Percentiles rank a stretch among this genome's conserved stretches.
phyloP scores from a whole-genome alignment of 1,140 invertebrate genomes.

The Trichonephila inaurata region DNA sequence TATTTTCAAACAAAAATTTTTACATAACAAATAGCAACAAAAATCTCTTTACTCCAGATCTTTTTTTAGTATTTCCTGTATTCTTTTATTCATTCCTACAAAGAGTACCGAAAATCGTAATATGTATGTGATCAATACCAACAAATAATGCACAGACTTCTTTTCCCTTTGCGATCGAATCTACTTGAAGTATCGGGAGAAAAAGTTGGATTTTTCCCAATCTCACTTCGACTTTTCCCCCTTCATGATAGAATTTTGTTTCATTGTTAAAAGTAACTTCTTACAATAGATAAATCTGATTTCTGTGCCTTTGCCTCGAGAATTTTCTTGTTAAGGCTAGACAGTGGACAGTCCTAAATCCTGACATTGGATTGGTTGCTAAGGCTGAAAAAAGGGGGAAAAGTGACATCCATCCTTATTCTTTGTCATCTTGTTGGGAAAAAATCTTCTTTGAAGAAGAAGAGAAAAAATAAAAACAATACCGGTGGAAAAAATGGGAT shows the following conservation, averaged over 20 bases:
- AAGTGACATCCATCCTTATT: constrained; percentile 9
- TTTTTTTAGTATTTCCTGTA: too few species aligned
- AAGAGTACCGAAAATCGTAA: too few species aligned
- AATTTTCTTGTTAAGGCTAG: constrained; percentile 15
- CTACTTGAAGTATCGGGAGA: background rate
- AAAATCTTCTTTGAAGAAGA: background rate
- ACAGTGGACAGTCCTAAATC: constrained; percentile 11
- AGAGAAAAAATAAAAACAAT: background rate
- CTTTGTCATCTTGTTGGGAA: background rate
- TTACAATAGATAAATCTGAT: constrained; percentile 30
- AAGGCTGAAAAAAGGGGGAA: background rate
- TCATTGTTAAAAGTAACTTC: constrained; percentile 1
- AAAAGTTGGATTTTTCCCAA: background rate
- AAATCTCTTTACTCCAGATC: too few species aligned
- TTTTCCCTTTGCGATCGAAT: background rate
- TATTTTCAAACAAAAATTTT: too few species aligned
- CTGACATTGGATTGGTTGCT: constrained; percentile 17
- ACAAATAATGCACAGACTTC: background rate
- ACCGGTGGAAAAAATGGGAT: background rate
- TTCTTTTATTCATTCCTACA: too few species aligned
- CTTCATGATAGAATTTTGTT: background rate
- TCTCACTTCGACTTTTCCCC: background rate
- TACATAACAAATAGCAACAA: too few species aligned
- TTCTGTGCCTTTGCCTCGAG: background rate
- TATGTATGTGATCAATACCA: too few species aligned